A percentile compares a stretch with the other conserved stretches of the same genome.
Evolutionary conservation across 1,140 invertebrate genomes (phyloP).

Genomic region (Drosophila navojoa): DNA sequence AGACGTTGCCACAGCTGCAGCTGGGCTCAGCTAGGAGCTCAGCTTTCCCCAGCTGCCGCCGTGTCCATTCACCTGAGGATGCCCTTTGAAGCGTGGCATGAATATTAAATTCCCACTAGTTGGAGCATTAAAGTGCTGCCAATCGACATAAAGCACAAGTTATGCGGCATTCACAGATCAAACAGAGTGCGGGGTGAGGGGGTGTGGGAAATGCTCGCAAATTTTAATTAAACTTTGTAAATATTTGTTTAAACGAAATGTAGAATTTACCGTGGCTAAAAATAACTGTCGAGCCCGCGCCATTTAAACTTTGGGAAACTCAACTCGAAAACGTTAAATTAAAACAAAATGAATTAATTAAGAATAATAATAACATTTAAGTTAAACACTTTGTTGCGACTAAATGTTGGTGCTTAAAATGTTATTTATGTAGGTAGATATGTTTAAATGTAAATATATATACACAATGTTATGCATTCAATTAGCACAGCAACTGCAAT

Average conservation of each 20-base stretch:
- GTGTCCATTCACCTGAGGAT: neutral
- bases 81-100: neutral
- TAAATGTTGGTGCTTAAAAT: neutral
- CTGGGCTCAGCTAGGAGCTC: neutral
- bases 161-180: neutral
- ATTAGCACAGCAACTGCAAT: too few species aligned
- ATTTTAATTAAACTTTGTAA: constrained; percentile 33
- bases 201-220: neutral
- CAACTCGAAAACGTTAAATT: too few species aligned
- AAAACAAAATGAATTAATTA: neutral
- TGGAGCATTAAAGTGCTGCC: constrained; percentile 4
- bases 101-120: constrained; percentile 27
- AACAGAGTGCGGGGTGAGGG: neutral
- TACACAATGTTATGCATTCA: too few species aligned
- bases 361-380: neutral
- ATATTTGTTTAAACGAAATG: constrained; percentile 28
- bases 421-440: too few species aligned
- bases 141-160: neutral
- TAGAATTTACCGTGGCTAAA: neutral
- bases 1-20: constrained; percentile 62
- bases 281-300: neutral
- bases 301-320: neutral
- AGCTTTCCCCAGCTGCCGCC: neutral
- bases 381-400: neutral
- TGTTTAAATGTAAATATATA: too few species aligned